Evolutionary conservation across 92 coral and sea anemone species (phyloP).

Genomic region (Zoanthus gigantus): DNA sequence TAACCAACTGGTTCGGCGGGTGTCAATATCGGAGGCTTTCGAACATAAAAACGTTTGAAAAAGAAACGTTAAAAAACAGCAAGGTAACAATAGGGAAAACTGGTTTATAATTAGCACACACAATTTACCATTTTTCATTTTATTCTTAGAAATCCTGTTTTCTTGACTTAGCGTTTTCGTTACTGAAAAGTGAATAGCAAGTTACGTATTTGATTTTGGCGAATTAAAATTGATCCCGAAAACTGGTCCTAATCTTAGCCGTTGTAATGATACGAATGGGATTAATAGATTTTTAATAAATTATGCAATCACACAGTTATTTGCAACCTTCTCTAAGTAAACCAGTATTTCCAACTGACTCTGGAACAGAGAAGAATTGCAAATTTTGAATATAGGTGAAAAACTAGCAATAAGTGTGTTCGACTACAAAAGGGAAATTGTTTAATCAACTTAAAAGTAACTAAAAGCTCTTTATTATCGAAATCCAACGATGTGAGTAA

Average conservation of each 20-base stretch:
- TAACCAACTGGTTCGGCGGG: conserved; percentile 17
- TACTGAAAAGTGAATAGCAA: too few species aligned
- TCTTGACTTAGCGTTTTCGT: too few species aligned
- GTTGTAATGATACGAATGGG: neutral
- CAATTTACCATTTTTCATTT: neutral
- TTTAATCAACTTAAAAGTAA: too few species aligned
- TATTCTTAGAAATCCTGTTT: too few species aligned
- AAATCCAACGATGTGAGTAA: too few species aligned
- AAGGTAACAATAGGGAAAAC: neutral
- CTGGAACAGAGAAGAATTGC: too few species aligned
- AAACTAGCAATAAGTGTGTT: too few species aligned
- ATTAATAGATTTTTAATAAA: neutral
- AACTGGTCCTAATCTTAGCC: neutral
- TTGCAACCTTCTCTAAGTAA: neutral
- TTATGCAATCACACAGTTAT: conserved; percentile 32
- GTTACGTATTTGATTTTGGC: too few species aligned
- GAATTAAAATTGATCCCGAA: neutral
- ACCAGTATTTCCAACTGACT: too few species aligned
- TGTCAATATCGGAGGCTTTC: neutral
- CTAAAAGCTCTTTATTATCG: too few species aligned
- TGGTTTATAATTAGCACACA: neutral
- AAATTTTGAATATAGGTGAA: too few species aligned
- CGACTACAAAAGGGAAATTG: too few species aligned
- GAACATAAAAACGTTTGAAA: neutral
- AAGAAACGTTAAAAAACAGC: neutral